Evolutionary conservation across 2,797 vertebrate genomes (phyloP).

Genomic region (Paramormyrops hopkinsi): DNA sequence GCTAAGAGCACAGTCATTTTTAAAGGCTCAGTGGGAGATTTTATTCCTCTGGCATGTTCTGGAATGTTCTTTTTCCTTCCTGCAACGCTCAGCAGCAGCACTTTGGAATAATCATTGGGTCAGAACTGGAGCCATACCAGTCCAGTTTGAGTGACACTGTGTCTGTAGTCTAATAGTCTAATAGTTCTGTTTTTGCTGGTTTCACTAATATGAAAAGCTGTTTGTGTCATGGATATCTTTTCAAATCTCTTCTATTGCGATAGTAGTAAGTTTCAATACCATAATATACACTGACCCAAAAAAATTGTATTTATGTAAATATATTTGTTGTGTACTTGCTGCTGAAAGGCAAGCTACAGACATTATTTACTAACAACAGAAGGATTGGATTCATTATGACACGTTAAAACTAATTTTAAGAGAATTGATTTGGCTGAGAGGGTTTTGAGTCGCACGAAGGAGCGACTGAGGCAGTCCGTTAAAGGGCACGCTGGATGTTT

Average conservation of each 20-base stretch:
- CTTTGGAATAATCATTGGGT: neutral
- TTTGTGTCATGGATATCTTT: neutral
- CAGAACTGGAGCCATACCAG: constrained; percentile 14
- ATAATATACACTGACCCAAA: neutral
- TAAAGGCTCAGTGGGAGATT: neutral
- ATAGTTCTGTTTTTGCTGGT: neutral
- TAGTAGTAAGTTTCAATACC: neutral
- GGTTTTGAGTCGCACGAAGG: neutral
- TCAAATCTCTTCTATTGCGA: neutral
- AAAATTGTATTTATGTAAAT: neutral
- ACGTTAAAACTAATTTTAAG: neutral
- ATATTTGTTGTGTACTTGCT: neutral
- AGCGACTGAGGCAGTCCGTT: neutral
- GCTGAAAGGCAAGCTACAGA: neutral
- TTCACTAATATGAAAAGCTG: neutral
- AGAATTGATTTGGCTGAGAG: neutral
- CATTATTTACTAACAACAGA: neutral
- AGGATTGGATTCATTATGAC: neutral
- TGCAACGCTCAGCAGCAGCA: neutral
- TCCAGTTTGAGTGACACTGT: neutral
- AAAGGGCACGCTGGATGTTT: neutral
- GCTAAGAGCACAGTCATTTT: neutral
- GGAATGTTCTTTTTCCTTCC: constrained; percentile 3
- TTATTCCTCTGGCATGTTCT: neutral
- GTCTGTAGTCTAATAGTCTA: neutral